These are phyloP conservation scores for Ianthella basta DNA, from an alignment of 37 sponge, comb jelly and placozoan species.

Conservation along the genomic window DNA sequence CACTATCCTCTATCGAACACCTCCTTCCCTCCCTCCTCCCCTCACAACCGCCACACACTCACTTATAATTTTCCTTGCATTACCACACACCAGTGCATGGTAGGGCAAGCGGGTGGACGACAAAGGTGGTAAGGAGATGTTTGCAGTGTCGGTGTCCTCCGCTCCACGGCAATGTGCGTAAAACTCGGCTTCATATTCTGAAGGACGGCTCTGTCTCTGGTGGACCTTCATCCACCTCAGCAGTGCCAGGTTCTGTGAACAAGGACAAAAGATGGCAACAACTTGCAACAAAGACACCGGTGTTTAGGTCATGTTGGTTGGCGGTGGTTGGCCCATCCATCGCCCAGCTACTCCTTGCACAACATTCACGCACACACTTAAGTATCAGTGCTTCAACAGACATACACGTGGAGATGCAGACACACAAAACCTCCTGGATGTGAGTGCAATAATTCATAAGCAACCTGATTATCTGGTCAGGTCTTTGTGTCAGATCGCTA, in stretches of 20 bases:
- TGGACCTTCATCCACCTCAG: constrained; percentile 51
- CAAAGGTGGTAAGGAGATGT: not conserved
- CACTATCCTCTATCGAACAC: no score
- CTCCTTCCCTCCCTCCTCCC: no score
- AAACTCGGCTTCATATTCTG: constrained; percentile 38
- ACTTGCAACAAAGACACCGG: not conserved
- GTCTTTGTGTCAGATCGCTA: no score
- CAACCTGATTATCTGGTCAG: no score
- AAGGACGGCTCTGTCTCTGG: constrained; percentile 37
- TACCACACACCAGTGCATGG: constrained; percentile 45
- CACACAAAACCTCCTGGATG: no score
- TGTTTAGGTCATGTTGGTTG: no score
- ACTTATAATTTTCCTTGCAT: constrained; percentile 51
- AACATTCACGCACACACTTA: no score
- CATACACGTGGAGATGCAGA: no score
- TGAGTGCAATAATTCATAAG: no score
- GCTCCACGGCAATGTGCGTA: not conserved
- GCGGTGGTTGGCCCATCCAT: not conserved
- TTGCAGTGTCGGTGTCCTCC: no score
- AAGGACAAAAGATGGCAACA: not conserved
- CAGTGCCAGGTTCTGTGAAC: constrained; percentile 36
- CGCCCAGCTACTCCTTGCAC: no score
- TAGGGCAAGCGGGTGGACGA: constrained; percentile 42
- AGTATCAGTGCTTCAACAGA: no score
- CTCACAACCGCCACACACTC: not conserved